phyloP scores from a whole-genome alignment of 2,888 invertebrate species.

The Cancer borealis region DNA sequence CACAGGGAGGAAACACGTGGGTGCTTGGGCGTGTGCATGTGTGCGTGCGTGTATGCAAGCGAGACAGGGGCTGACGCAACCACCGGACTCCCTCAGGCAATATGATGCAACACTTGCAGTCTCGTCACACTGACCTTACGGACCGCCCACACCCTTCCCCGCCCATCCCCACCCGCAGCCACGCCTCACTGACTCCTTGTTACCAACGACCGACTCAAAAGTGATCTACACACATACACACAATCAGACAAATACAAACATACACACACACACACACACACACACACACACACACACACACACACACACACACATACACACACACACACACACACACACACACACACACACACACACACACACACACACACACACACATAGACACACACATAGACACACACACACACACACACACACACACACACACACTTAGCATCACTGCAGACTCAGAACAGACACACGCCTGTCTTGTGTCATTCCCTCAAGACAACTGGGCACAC shows the following conservation, averaged over 20 bases:
- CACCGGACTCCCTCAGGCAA: background rate
- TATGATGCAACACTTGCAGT: background rate
- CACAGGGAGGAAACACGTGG: background rate
- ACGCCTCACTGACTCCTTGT: background rate
- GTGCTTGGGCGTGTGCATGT: background rate
- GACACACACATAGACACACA: background rate
- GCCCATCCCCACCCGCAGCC: background rate
- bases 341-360: background rate
- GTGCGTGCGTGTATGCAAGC: background rate
- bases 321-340: background rate
- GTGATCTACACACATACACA: background rate
- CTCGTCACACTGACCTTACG: background rate
- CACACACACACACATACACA: background rate
- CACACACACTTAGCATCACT: background rate
- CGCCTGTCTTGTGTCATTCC: background rate
- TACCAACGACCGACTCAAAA: background rate
- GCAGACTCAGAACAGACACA: background rate
- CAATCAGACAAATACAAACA: background rate
- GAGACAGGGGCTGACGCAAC: background rate
- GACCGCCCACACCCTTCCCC: background rate
- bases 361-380: background rate
- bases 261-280: background rate
- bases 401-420: background rate
- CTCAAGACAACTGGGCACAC: background rate
- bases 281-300: constrained; percentile 16